A percentile compares a stretch with the other conserved stretches of the same genome.
phyloP scores from a whole-genome alignment of 2,888 invertebrate species.

The Limnephilus auricula region DNA sequence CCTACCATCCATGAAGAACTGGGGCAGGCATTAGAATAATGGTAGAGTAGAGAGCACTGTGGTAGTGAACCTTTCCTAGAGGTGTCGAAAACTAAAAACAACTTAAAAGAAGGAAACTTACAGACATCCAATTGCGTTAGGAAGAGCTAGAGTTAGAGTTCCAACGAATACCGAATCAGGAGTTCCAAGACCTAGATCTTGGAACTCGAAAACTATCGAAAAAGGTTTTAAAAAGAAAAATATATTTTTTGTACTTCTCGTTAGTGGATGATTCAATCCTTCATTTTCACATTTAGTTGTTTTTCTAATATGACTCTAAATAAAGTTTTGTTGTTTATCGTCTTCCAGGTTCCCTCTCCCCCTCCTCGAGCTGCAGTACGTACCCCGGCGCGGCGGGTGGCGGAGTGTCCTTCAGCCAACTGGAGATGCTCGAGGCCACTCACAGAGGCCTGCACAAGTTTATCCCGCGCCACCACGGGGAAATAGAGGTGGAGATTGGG shows the following conservation, averaged over 20 bases:
- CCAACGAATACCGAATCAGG: neutral
- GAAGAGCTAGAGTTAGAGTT: neutral
- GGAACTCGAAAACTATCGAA: no score
- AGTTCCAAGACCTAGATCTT: neutral
- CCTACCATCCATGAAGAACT: neutral
- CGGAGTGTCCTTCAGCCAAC: constrained; percentile 87
- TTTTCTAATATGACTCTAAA: neutral
- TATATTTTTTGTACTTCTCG: neutral
- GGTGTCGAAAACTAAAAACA: neutral
- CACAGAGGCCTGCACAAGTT: constrained; percentile 97
- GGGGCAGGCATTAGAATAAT: neutral
- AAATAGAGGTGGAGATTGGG: constrained; percentile 97
- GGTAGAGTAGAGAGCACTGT: neutral
- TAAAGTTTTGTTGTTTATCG: neutral
- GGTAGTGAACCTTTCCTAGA: no score
- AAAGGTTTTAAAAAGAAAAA: neutral
- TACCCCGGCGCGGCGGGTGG: constrained; percentile 83
- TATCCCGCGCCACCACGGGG: constrained; percentile 95
- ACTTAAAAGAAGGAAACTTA: neutral
- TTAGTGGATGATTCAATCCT: neutral
- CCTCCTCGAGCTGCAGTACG: constrained; percentile 79
- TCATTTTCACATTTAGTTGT: neutral
- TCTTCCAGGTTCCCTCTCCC: constrained; percentile 76
- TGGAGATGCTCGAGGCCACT: constrained; percentile 94
- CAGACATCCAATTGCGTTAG: neutral